Evolutionary conservation across 2,888 invertebrate species (phyloP).

Genomic region (Mesodorylaimus sp.): DNA sequence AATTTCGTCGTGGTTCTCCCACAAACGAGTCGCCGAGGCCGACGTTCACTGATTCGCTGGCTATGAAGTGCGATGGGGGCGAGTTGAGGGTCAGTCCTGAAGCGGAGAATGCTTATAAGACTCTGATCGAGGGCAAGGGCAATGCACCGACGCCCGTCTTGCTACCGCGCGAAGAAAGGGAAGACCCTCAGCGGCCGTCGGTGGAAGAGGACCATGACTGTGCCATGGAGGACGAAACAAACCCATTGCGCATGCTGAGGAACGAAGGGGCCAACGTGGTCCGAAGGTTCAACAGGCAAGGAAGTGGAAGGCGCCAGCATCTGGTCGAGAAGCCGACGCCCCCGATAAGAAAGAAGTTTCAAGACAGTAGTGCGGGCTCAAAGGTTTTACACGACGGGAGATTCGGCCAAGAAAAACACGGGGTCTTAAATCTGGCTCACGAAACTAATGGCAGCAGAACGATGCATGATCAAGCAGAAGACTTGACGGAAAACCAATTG

Average conservation of each 20-base stretch:
- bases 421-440: too few species aligned
- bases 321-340: background rate
- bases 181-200: background rate
- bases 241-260: constrained; percentile 8
- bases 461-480: constrained; percentile 9
- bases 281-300: constrained; percentile 4
- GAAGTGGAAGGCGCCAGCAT: constrained; percentile 3
- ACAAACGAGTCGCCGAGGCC: too few species aligned
- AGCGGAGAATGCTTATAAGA: background rate
- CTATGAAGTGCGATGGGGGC: too few species aligned
- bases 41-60: too few species aligned
- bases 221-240: constrained; percentile 8
- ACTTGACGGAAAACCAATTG: constrained; percentile 13
- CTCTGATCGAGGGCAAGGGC: constrained; percentile 1
- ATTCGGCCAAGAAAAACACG: background rate
- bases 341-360: too few species aligned
- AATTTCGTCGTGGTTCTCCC: too few species aligned
- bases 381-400: too few species aligned
- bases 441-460: too few species aligned
- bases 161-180: background rate
- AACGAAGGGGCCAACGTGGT: constrained; percentile 8
- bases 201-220: background rate
- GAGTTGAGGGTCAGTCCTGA: too few species aligned
- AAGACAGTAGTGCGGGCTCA: too few species aligned
- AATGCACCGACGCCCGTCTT: background rate